Conservation (phyloP, 2,113 vertebrate genomes). For the Struthidea cinerea region DNA sequence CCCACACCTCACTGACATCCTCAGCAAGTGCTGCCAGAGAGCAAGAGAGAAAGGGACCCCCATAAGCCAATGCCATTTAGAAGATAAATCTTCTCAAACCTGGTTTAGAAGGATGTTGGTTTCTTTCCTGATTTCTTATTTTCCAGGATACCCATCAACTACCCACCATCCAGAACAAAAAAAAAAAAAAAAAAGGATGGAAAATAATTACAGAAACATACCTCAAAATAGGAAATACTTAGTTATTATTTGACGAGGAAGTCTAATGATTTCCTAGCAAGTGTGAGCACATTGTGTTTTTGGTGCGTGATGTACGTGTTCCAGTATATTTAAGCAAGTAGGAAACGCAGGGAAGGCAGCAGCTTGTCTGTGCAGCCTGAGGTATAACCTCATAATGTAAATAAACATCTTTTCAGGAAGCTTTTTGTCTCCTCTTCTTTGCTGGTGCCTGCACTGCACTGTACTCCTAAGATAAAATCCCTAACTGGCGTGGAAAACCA, state of each 20-base stretch:
- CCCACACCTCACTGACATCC: neutral
- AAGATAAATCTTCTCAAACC: neutral
- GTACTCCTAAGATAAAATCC: neutral
- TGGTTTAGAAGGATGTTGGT: neutral
- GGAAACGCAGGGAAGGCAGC: neutral
- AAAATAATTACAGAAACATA: neutral
- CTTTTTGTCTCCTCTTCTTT: neutral
- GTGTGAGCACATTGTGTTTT: neutral
- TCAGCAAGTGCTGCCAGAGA: neutral
- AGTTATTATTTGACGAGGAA: neutral
- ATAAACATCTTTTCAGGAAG: conserved; percentile 2
- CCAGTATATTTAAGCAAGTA: neutral
- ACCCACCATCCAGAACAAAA: neutral
- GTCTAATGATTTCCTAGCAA: neutral
- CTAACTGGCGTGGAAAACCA: neutral
- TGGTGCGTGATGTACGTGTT: neutral
- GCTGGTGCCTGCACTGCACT: neutral
- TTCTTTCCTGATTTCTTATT: neutral
- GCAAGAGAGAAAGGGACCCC: neutral
- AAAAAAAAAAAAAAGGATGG: neutral
- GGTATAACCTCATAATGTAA: neutral
- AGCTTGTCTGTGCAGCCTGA: neutral
- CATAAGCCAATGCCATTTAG: neutral
- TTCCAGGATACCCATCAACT: neutral
- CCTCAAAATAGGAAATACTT: neutral